Base-by-base conservation (phyloP, 2,797 vertebrate genomes). In the Acanthopagrus latus region DNA sequence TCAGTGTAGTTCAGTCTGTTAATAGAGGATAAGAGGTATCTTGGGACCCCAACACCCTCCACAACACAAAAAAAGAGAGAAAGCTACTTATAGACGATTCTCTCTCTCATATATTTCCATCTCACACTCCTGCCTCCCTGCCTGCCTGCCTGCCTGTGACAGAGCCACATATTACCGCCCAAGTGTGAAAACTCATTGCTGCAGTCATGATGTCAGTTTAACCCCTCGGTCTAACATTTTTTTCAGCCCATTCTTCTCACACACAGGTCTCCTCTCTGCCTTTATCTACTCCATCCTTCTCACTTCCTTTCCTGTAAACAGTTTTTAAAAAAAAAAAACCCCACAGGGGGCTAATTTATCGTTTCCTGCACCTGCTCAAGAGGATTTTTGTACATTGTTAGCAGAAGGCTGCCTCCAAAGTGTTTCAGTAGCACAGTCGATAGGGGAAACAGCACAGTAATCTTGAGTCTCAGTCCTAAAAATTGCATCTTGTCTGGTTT, bases 161-260 rank as follows among this genome's bases (percentile, higher is more conserved):
- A 3, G 56, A 78, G 58, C 48, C 70, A 64, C 85, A 85, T 91
- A 86, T 85, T 74, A 59, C 7, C 74, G 78, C 20, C 13, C 1
- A 76, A 17, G 72, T 91, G 86, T 85, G 56, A 92, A 87, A 84
- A 76, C 23, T 57, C 73, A 63, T 1, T 13, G 13, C 58, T 46
- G 46, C 20, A 48, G 60, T 46, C 27, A 7, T 25, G 21, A 33
- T 44, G 47, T 51, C 3, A 17, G n/a, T 41, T 52, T 27, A 9
- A 43, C n/a, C 4, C 41, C 27, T n/a, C 11, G 33, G 47, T 52
- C 23, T 64, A 27, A 55, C 51, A n/a, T 66, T 7, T 41, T 41
- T 52, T 43, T 66, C 48, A 47, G 55, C 20, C 71, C 7, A 20
- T 29, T 33, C 58, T 51, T 46, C 66, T 18, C 25, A 59, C 8